These are phyloP conservation scores for Andricus curvator DNA, from an alignment of 2,888 invertebrate genomes.

Conservation along the genomic window DNA sequence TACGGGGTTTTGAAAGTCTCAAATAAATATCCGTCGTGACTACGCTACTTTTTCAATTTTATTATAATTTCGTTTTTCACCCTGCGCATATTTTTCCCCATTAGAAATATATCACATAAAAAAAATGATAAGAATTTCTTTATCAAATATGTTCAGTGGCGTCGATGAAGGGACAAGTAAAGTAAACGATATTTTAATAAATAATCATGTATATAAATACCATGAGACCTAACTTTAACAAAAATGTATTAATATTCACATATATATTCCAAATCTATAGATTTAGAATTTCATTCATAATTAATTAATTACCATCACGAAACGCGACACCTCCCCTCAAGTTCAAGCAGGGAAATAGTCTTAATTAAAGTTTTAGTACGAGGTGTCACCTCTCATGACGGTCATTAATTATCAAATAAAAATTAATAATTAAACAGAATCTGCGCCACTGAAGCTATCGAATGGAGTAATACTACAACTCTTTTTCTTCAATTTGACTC, in stretches of 20 bases:
- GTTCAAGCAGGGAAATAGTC: too few relatives aligned
- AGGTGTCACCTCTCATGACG: background rate
- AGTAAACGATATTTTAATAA: too few relatives aligned
- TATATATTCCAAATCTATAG: too few relatives aligned
- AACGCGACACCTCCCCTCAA: too few relatives aligned
- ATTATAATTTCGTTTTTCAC: background rate
- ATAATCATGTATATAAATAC: too few relatives aligned
- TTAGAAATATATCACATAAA: too few relatives aligned
- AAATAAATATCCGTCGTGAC: too few relatives aligned
- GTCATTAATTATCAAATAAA: background rate
- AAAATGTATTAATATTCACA: too few relatives aligned
- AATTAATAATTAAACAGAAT: background rate
- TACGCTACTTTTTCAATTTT: background rate
- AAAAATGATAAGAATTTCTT: background rate
- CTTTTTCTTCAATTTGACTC: conserved; percentile 7
- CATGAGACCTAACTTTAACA: too few relatives aligned
- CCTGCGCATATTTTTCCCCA: background rate
- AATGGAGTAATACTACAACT: background rate
- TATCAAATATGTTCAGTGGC: background rate
- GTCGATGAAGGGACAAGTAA: background rate
- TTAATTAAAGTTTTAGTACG: background rate
- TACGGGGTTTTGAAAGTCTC: background rate
- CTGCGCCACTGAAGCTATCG: background rate
- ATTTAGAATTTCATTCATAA: too few relatives aligned
- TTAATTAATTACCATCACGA: too few relatives aligned